Evolutionary conservation across 2,797 vertebrate genomes (phyloP).

Genomic region (Anguilla obscura): DNA sequence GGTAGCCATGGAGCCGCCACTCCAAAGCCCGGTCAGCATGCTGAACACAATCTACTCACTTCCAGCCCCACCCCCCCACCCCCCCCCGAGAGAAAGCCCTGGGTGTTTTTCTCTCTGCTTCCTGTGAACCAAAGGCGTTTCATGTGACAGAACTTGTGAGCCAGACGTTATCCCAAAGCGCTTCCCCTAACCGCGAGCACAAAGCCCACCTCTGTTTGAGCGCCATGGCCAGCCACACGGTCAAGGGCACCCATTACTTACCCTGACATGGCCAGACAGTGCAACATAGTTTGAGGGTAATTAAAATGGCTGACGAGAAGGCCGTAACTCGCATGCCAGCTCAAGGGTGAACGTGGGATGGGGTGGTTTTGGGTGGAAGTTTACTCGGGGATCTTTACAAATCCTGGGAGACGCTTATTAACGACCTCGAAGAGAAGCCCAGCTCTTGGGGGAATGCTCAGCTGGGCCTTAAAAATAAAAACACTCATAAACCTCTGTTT

Average conservation of each 20-base stretch:
- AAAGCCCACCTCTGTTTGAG: slow-evolving; percentile 33
- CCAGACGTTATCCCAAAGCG: neutral
- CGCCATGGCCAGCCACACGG: neutral
- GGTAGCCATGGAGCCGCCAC: neutral
- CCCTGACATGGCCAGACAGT: slow-evolving; percentile 18
- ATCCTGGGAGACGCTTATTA: neutral
- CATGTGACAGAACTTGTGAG: neutral
- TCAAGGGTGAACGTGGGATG: neutral
- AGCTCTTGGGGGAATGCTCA: neutral
- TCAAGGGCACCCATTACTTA: slow-evolving; percentile 14
- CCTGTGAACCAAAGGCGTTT: slow-evolving; percentile 3
- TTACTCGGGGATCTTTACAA: neutral
- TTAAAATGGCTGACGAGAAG: slow-evolving; percentile 11
- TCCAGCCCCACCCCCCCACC: neutral
- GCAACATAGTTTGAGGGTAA: slow-evolving; percentile 21
- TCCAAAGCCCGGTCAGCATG: neutral
- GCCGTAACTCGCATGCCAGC: slow-evolving; percentile 13
- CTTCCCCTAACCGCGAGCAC: slow-evolving; percentile 9
- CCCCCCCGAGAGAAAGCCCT: neutral
- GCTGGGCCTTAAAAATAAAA: neutral
- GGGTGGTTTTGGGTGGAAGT: neutral
- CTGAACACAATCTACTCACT: slow-evolving; percentile 1
- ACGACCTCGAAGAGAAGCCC: neutral
- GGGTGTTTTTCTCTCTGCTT: neutral
- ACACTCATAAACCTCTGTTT: neutral